Percentiles rank a stretch among this genome's conserved stretches.
Evolutionary conservation across 2,797 vertebrate genomes (phyloP).

Genomic region (Lycodopsis pacificus): DNA sequence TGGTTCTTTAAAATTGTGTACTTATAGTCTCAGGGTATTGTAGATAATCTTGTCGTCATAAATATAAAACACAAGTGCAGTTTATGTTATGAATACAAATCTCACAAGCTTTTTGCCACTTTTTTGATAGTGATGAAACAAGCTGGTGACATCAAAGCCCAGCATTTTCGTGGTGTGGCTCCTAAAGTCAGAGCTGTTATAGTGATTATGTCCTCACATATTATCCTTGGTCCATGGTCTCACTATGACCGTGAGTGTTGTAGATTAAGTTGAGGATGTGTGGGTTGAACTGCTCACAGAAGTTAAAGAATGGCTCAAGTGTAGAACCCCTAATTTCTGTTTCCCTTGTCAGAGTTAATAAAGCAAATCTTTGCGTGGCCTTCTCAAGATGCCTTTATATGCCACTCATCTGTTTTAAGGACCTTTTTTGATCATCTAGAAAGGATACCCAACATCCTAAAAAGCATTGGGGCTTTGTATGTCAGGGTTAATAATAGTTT

Average conservation of each 20-base stretch:
- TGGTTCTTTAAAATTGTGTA: background rate
- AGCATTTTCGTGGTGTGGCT: conserved; percentile 19
- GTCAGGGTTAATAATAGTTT: conserved; percentile 53
- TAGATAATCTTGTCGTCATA: background rate
- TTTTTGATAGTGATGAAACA: conserved; percentile 33
- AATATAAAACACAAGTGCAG: conserved; percentile 8
- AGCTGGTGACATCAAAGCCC: conserved; percentile 49
- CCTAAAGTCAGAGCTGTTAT: conserved; percentile 57
- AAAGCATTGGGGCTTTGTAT: conserved; percentile 40
- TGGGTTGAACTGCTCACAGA: conserved; percentile 62
- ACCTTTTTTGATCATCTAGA: conserved; percentile 63
- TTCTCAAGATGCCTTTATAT: conserved; percentile 65
- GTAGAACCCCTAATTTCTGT: conserved; percentile 54
- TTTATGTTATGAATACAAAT: conserved; percentile 2
- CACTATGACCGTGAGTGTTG: conserved; percentile 60
- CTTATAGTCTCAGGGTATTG: background rate
- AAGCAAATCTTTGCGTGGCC: conserved; percentile 58
- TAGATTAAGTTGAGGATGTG: conserved; percentile 77
- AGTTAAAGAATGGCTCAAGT: conserved; percentile 72
- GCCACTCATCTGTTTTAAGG: conserved; percentile 71
- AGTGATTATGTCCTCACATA: conserved; percentile 70
- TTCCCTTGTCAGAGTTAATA: conserved; percentile 77
- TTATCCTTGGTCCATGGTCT: conserved; percentile 69
- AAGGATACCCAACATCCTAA: conserved; percentile 64
- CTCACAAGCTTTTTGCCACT: conserved; percentile 13